A percentile compares a stretch with the other conserved stretches of the same genome.
Evolutionary conservation across 1,140 invertebrate species (phyloP).

Genomic region (Drosophila parvula): DNA sequence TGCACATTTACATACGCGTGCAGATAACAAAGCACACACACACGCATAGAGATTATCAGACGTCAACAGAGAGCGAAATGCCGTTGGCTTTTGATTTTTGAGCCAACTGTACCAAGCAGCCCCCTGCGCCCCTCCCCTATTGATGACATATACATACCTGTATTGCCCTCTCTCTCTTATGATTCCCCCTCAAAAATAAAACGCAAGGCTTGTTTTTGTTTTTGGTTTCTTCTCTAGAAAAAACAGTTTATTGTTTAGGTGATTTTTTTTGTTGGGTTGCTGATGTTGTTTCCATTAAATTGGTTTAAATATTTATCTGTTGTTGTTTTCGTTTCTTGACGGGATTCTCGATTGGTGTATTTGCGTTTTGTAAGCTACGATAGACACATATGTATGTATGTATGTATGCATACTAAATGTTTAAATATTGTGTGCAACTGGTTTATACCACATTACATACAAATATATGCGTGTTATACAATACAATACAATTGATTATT

Average conservation of each 20-base stretch:
- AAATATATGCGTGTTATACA: conserved; percentile 21
- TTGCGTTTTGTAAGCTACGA: conserved; percentile 21
- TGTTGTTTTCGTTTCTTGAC: conserved; percentile 9
- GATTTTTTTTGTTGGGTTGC: conserved; percentile 35
- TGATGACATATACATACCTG: conserved; percentile 3
- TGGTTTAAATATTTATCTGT: conserved; percentile 13
- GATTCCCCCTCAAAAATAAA: conserved; percentile 5
- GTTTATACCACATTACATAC: conserved; percentile 18
- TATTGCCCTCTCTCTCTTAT: conserved; percentile 3
- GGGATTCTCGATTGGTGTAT: conserved; percentile 8
- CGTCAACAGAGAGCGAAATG: conserved; percentile 39
- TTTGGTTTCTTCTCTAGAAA: conserved; percentile 76
- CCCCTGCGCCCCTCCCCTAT: neutral
- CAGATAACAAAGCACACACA: conserved; percentile 1
- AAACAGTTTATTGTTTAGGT: conserved; percentile 74
- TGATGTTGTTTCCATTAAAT: conserved; percentile 39
- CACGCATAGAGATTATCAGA: conserved; percentile 26
- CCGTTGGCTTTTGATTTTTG: conserved; percentile 43
- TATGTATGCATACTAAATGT: conserved; percentile 14
- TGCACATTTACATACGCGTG: neutral
- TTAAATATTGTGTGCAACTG: conserved; percentile 23
- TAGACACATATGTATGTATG: conserved; percentile 12
- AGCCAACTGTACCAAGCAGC: conserved; percentile 28
- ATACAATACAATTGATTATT: conserved; percentile 37
- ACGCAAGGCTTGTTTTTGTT: conserved; percentile 34